These are phyloP conservation scores for Melipona bicolor DNA, from an alignment of 2,888 invertebrate species.

Conservation along the genomic window DNA sequence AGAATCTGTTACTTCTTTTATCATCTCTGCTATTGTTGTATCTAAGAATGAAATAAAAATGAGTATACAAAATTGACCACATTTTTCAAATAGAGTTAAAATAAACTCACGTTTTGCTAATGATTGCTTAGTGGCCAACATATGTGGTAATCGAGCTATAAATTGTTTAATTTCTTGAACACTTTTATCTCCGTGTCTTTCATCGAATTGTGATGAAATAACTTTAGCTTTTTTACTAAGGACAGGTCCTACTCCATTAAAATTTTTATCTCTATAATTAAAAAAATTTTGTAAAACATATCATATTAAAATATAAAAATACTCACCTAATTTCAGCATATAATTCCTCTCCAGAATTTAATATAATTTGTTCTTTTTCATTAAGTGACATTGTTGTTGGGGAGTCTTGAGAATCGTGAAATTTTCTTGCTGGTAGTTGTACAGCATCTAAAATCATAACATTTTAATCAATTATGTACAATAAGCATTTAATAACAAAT, in stretches of 20 bases:
- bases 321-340: constrained; percentile 90
- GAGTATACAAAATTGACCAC: background rate
- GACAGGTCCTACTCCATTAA: constrained; percentile 94
- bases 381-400: constrained; percentile 87
- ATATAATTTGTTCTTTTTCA: constrained; percentile 90
- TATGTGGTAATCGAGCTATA: constrained; percentile 94
- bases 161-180: constrained; percentile 98
- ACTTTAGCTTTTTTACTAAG: constrained; percentile 94
- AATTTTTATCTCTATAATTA: constrained; percentile 92
- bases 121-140: constrained; percentile 94
- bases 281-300: constrained; percentile 7
- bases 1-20: constrained; percentile 93
- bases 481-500: background rate
- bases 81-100: constrained; percentile 9
- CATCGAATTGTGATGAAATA: constrained; percentile 94
- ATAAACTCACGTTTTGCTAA: constrained; percentile 87
- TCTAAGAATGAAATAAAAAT: constrained; percentile 84
- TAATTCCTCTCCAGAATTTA: constrained; percentile 95
- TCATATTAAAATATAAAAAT: background rate
- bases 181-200: constrained; percentile 93
- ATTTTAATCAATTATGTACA: background rate
- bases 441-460: constrained; percentile 87
- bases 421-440: constrained; percentile 93
- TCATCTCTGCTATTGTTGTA: constrained; percentile 96
- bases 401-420: constrained; percentile 89